phyloP scores from a whole-genome alignment of 2,797 vertebrate genomes.

The Gymnoscopelus braueri region DNA sequence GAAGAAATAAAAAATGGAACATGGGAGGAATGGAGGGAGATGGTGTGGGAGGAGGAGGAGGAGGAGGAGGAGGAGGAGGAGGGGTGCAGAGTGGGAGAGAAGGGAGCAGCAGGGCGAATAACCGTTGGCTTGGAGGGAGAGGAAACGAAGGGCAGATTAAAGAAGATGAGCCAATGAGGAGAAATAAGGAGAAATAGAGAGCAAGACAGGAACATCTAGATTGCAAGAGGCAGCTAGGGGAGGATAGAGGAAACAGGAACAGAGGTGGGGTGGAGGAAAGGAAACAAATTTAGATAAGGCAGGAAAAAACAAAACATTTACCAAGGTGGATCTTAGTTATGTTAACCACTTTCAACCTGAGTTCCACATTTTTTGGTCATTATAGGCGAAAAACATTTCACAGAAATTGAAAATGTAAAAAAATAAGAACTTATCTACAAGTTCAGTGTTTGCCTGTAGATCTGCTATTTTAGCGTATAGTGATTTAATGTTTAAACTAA shows the following conservation, averaged over 20 bases:
- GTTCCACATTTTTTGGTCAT: slow-evolving; percentile 3
- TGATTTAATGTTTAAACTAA: too few species aligned
- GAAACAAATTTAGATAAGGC: too few species aligned
- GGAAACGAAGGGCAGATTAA: slow-evolving; percentile 31
- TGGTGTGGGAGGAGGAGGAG: neutral
- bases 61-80: neutral
- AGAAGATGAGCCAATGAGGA: slow-evolving; percentile 57
- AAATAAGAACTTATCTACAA: too few species aligned
- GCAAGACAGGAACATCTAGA: slow-evolving; percentile 30
- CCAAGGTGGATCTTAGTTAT: slow-evolving; percentile 5
- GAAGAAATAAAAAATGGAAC: neutral
- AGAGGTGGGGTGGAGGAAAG: neutral
- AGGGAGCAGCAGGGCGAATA: neutral
- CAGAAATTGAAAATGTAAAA: too few species aligned
- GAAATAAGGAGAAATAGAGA: slow-evolving; percentile 54
- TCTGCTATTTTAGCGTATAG: too few species aligned
- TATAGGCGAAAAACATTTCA: too few species aligned
- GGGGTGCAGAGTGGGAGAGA: neutral
- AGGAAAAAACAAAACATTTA: neutral
- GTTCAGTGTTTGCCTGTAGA: too few species aligned
- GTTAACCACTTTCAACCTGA: neutral
- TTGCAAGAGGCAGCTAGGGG: slow-evolving; percentile 25
- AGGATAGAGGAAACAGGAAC: slow-evolving; percentile 1
- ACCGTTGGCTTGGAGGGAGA: neutral
- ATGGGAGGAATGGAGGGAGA: too few species aligned